Base-by-base conservation (phyloP, 2,888 invertebrate genomes). In the Boloria selene region DNA sequence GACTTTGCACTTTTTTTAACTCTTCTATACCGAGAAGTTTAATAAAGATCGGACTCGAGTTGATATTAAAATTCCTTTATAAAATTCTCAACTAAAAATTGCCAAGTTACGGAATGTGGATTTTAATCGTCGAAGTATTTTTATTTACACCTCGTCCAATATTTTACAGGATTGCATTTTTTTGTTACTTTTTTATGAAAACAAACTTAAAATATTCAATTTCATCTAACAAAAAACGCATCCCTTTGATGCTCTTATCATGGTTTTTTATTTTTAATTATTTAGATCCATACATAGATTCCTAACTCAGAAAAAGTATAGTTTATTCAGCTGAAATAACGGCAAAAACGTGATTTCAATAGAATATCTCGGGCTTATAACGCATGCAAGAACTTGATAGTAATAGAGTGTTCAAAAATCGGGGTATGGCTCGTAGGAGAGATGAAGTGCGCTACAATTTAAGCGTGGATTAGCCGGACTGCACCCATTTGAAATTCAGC, bases 61-160 rank as follows among this genome's bases (percentile, higher is more conserved):
- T 77, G 79, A 86, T 90, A 89, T 89, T 88, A 90, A 90, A 90
- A 89, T 86, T 85, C 85, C 80, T 83, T 77, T 74, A 78, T 77
- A 77, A 69, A 67, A 69, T 69, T 72, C 60, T 59, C 61, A 42
- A 47, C 53, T 70, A 47, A 50, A 61, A 61, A 65, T 68, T 55
- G 31, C 38, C 16, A 22, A 56, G 53, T 49, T 64, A 17, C 52
- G 61, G 65, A 65, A 64, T 65, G 55, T 45, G 58, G 51, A 58
- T 54, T 62, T 60, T 59, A 59, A 64, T 64, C 51, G 45, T 58
- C 56, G 31, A 10, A 31, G 59, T 54, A 55, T 55, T 60, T 53
- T 49, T 61, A 61, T 68, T 68, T 61, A 61, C 61, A 68, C 67
- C 52, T 60, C 45, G 54, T 61, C 55, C 17, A 22, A 47, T 26